Evolutionary conservation across 2,797 vertebrate species (phyloP), one percentile per base, ranked within the genome.

Genomic region (Phrynocephalus guinanensis): DNA sequence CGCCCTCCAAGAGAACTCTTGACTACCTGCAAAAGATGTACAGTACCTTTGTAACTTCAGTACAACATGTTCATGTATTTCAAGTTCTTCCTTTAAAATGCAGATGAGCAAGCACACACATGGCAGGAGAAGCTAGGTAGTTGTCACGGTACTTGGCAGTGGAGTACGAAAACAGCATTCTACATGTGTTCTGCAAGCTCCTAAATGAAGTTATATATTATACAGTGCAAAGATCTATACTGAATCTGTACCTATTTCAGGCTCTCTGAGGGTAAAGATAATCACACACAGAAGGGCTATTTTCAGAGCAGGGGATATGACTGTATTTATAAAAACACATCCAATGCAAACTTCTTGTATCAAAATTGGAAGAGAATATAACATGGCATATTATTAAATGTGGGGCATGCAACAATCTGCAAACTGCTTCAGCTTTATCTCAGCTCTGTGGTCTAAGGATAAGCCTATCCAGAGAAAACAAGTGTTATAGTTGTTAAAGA

Each of bases 151-250:
- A 71, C 22, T 70, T 30, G 52, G 48, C 44, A 30, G 26, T 71
- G 28, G 28, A 6, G 6, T 48, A 38, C 11, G 33, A 76, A 76
- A 76, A 18, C 44, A 44, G 73, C 38, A 76, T 76, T 76, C 38
- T 44, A 76, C 73, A 22, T 48, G 33, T 38, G 38, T 76, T 20
- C 38, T 76, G 22, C 73, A 76, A 44, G 73, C 38, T 76, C 33
- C 73, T 76, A 76, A 76, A 73, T 76, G 73, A 76, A 76, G 73
- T 48, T 8, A 73, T 73, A 73, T 73, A 73, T 38, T 73, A 38
- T 18, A 73, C 30, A 20, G 20, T 8, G 33, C 22, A 22, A 38
- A 76, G 73, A 76, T 76, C 73, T 76, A 76, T 44, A 48, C 44
- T 76, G 22, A 76, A 20, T 44, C 20, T 38, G 44, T 44, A 44